Percentiles rank a stretch among this genome's conserved stretches.
Evolutionary conservation across 2,113 vertebrate species (phyloP).

Genomic region (Brevimyrus niger): DNA sequence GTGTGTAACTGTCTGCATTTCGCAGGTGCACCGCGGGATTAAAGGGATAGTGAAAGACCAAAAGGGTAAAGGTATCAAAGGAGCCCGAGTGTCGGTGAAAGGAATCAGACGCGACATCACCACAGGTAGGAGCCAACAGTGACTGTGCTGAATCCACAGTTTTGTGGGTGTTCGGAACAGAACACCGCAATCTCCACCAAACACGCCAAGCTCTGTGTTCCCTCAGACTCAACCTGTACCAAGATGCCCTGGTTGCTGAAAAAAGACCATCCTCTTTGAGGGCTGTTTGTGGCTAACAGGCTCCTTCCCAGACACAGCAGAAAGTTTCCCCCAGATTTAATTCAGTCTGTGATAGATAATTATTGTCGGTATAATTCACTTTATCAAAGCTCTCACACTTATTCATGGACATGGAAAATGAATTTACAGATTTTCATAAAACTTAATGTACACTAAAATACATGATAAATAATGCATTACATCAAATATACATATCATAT

Average conservation of each 20-base stretch:
- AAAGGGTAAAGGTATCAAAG: conserved; percentile 76
- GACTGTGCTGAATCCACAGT: background rate
- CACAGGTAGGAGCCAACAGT: conserved; percentile 59
- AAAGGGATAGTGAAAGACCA: conserved; percentile 85
- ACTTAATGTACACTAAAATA: background rate
- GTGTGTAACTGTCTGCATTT: conserved; percentile 23
- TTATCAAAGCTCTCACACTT: background rate
- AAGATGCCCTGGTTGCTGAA: background rate
- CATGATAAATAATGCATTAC: background rate
- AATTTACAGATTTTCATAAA: background rate
- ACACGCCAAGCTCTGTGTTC: background rate
- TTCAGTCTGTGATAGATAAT: background rate
- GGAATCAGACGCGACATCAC: conserved; percentile 81
- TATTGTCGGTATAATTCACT: background rate
- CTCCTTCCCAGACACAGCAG: background rate
- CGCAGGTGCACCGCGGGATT: conserved; percentile 82
- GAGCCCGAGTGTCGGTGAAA: conserved; percentile 76
- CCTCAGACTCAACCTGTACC: background rate
- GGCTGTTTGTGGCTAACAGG: background rate
- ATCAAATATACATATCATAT: background rate
- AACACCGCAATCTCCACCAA: background rate
- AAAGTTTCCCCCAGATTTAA: background rate
- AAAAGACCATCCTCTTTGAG: background rate
- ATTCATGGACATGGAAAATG: background rate
- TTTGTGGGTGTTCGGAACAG: background rate